These are phyloP conservation scores for Antigone vipio DNA, from an alignment of 2,113 vertebrate genomes.

Conservation along the genomic window DNA sequence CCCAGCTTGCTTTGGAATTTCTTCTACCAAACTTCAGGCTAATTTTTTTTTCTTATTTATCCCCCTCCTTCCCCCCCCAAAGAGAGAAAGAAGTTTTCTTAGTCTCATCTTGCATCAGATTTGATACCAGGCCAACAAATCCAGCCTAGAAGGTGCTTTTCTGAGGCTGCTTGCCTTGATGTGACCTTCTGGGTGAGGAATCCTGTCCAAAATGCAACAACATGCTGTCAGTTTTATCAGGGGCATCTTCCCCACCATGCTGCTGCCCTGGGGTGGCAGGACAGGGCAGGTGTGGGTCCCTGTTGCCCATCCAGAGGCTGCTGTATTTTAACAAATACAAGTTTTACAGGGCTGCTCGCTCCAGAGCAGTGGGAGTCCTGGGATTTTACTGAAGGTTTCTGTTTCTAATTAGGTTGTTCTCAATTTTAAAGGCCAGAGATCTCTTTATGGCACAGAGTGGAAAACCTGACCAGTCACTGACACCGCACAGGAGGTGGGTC, in stretches of 20 bases:
- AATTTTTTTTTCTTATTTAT: not conserved
- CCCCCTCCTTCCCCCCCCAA: not conserved
- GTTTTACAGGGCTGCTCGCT: not conserved
- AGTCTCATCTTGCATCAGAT: conserved; percentile 20
- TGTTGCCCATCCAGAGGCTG: not conserved
- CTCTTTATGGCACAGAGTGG: not conserved
- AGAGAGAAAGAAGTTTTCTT: not conserved
- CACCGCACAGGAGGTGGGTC: not conserved
- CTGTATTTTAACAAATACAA: not conserved
- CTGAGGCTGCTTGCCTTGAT: not conserved
- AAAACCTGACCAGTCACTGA: conserved; percentile 3
- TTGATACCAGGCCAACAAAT: not conserved
- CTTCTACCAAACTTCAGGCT: not conserved
- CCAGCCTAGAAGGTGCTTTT: not conserved
- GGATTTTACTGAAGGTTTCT: conserved; percentile 24
- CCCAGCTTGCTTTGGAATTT: conserved; percentile 29
- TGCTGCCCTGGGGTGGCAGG: not conserved
- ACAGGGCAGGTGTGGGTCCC: not conserved
- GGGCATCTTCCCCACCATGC: not conserved
- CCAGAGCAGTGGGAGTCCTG: not conserved
- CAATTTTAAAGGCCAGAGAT: conserved; percentile 5
- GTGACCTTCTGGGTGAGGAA: not conserved
- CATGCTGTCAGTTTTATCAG: not conserved
- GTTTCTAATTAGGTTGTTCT: conserved; percentile 34
- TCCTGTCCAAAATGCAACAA: not conserved